A percentile compares a stretch with the other conserved stretches of the same genome.
Conservation (phyloP, 2,797 vertebrate species). For the Setipinna tenuifilis region DNA sequence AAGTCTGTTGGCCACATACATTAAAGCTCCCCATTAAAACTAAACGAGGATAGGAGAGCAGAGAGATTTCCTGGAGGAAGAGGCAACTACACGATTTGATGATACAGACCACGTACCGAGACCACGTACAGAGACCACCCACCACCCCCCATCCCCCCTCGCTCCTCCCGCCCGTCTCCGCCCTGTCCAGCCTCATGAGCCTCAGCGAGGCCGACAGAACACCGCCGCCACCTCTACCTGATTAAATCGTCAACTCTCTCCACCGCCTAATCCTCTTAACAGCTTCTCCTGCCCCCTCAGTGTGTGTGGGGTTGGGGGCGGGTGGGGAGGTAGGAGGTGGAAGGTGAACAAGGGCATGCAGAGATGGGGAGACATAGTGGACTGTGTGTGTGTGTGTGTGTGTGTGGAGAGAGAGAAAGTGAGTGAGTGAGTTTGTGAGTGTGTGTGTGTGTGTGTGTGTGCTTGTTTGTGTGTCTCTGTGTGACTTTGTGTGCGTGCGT, state of each 20-base stretch:
- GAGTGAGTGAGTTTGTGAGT: too few relatives aligned
- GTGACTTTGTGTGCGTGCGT: too few relatives aligned
- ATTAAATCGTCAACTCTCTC: conserved; percentile 50
- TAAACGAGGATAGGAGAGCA: neutral
- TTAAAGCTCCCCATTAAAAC: neutral
- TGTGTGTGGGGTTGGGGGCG: too few relatives aligned
- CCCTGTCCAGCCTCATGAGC: conserved; percentile 12
- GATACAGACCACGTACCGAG: neutral
- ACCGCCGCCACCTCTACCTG: conserved; percentile 23
- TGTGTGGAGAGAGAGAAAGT: too few relatives aligned
- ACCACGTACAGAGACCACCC: neutral
- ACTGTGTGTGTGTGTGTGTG: too few relatives aligned
- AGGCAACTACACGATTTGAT: conserved; percentile 5
- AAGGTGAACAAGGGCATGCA: too few relatives aligned
- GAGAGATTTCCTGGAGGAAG: neutral
- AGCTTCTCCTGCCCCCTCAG: conserved; percentile 23
- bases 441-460: too few relatives aligned
- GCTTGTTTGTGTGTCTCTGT: too few relatives aligned
- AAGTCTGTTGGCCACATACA: neutral
- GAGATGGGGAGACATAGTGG: too few relatives aligned
- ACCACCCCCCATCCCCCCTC: neutral
- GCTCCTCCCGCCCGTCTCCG: neutral
- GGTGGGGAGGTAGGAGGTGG: too few relatives aligned
- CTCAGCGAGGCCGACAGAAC: neutral
- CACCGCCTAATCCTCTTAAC: conserved; percentile 49